Evolutionary conservation across 2,797 vertebrate species (phyloP), one percentile per base, ranked within the genome.

Genomic region (Perdix hodgsoniae): DNA sequence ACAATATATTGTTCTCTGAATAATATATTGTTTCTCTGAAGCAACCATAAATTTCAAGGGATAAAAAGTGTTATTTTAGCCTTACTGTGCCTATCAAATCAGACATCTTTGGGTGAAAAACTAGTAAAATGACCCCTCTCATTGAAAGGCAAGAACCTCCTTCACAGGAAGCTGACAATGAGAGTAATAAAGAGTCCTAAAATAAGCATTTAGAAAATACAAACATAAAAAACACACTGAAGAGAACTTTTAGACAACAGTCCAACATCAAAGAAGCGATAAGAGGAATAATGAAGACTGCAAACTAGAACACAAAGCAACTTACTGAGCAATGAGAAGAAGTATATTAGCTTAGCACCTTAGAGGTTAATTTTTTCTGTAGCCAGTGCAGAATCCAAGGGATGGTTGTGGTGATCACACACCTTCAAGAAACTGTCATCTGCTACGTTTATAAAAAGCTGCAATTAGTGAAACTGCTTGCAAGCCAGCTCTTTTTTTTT

Each of bases 401-500:
- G 86, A 86, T 79, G 31, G 49, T 1, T 84, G 84, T 45, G 54
- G 80, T 54, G 80, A 95, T 75, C 49, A 80, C 67, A 75, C 11
- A 88, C 74, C 74, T 86, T 84, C 17, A 24, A 82, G 57, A 83
- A 92, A 59, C n/a, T 52, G 71, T 76, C 82, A 77, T 83, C 83
- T 91, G 59, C 76, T 91, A 87, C 85, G 93, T 94, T 92, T 91
- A 60, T 72, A 87, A 87, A 57, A 86, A 82, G 57, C 75, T 77
- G 75, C 88, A 95, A 86, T 96, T 93, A 96, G 86, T 79, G 72
- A 85, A 93, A 91, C 63, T 78, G 70, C 70, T 60, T 80, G 78
- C 75, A 86, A 94, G 35, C 17, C 1, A 6, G 40, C 57, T 91
- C 83, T 86, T 52, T 59, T 40, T 49, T 49, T 24, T 49, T 67